phyloP scores from a whole-genome alignment of 2,888 invertebrate genomes.

The Drosophila parthenogenetica region DNA sequence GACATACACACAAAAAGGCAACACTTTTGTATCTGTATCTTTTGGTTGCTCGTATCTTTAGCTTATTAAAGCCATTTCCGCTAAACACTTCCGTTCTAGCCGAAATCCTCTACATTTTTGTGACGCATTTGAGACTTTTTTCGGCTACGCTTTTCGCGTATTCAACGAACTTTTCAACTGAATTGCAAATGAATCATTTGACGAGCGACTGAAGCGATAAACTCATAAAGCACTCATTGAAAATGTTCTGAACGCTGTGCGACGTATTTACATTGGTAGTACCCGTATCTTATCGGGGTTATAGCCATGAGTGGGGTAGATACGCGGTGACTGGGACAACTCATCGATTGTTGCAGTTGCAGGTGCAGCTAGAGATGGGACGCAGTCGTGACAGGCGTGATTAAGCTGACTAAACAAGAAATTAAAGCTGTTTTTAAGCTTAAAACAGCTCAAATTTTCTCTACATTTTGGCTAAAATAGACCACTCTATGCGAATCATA shows the following conservation, averaged over 20 bases:
- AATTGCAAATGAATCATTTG: slow-evolving; percentile 28
- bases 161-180: slow-evolving; percentile 25
- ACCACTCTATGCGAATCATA: no score
- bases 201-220: slow-evolving; percentile 30
- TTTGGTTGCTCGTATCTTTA: slow-evolving; percentile 6
- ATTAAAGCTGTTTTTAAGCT: no score
- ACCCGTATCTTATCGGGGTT: slow-evolving; percentile 43
- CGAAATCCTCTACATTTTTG: slow-evolving; percentile 18
- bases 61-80: slow-evolving; percentile 48
- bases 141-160: neutral
- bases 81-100: slow-evolving; percentile 47
- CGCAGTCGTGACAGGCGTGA: neutral
- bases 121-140: slow-evolving; percentile 46
- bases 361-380: neutral
- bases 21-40: slow-evolving; percentile 2
- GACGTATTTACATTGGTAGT: neutral
- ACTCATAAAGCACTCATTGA: slow-evolving; percentile 26
- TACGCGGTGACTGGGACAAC: slow-evolving; percentile 43
- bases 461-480: no score
- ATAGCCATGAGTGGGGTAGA: neutral
- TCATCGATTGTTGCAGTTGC: slow-evolving; percentile 32
- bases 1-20: slow-evolving; percentile 4
- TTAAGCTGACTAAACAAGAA: no score
- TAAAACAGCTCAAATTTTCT: no score
- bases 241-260: slow-evolving; percentile 26